Evolutionary conservation across 2,113 vertebrate genomes (phyloP).

Genomic region (Antigone vipio): DNA sequence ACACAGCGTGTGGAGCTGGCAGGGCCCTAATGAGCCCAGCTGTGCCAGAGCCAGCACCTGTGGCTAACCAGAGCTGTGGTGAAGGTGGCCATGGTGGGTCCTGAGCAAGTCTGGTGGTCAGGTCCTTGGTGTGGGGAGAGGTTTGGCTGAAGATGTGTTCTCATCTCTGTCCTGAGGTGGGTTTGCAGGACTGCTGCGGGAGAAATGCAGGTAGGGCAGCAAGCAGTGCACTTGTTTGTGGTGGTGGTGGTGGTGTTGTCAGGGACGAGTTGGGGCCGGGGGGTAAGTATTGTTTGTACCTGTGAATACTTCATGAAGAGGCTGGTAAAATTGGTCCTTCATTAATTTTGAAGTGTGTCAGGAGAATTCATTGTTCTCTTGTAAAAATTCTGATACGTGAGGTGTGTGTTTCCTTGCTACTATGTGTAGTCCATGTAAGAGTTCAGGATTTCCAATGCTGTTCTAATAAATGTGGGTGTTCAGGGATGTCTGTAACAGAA

Average conservation of each 20-base stretch:
- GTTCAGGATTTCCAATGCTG: neutral
- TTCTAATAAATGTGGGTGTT: neutral
- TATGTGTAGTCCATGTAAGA: fast-evolving
- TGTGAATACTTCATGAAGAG: neutral
- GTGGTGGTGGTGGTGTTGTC: no score
- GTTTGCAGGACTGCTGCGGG: neutral
- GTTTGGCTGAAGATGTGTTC: neutral
- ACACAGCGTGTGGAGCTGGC: neutral
- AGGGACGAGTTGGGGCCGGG: neutral
- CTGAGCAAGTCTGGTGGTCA: fast-evolving
- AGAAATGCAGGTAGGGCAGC: neutral
- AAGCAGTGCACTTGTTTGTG: fast-evolving
- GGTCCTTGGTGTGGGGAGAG: fast-evolving
- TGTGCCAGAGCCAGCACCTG: neutral
- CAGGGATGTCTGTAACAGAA: neutral
- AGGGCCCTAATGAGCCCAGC: neutral
- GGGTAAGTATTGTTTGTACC: neutral
- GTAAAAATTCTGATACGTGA: neutral
- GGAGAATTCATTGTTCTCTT: neutral
- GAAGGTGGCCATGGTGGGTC: neutral
- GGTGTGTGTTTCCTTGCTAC: neutral
- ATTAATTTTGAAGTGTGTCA: neutral
- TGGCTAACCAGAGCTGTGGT: neutral
- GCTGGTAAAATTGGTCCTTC: neutral
- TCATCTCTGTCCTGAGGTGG: fast-evolving